Percentiles rank a stretch among this genome's conserved stretches.
These are phyloP conservation scores for Meghimatium bilineatum DNA, from an alignment of 2,888 invertebrate genomes.

Conservation along the genomic window DNA sequence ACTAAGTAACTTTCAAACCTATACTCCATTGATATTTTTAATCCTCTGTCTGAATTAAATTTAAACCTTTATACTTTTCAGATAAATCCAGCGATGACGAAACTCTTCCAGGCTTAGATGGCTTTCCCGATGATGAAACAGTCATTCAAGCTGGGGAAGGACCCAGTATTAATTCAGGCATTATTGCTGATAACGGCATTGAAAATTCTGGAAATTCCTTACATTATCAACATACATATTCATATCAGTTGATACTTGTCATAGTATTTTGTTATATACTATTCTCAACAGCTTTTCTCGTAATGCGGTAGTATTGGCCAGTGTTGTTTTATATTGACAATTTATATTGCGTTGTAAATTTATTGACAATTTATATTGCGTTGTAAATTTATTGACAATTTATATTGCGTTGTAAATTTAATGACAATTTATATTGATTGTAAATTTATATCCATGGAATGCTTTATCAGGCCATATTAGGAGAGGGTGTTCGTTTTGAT, in stretches of 20 bases:
- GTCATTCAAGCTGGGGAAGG: slow-evolving; percentile 37
- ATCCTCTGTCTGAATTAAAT: background rate
- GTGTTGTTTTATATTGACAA: background rate
- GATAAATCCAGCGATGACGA: slow-evolving; percentile 9
- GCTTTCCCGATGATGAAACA: slow-evolving; percentile 43
- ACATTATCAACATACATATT: slow-evolving; percentile 1
- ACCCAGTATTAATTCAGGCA: slow-evolving; percentile 26
- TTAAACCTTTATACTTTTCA: background rate
- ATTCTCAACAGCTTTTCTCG: background rate
- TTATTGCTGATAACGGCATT: slow-evolving; percentile 23
- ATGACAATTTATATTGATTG: background rate
- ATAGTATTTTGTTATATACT: slow-evolving; percentile 1
- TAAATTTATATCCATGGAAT: too few relatives aligned
- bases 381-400: background rate
- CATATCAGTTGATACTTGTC: background rate
- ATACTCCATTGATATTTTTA: background rate
- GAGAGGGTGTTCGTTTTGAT: too few relatives aligned
- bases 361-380: background rate
- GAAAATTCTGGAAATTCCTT: slow-evolving; percentile 19
- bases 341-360: background rate
- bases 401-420: background rate
- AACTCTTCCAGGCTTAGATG: slow-evolving; percentile 38
- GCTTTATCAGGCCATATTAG: too few relatives aligned
- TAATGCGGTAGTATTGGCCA: slow-evolving; percentile 3
- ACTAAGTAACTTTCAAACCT: too few relatives aligned